Evolutionary conservation across 2,113 vertebrate species (phyloP), one percentile per base, ranked within the genome.

Genomic region (Triplophysa siluroides): DNA sequence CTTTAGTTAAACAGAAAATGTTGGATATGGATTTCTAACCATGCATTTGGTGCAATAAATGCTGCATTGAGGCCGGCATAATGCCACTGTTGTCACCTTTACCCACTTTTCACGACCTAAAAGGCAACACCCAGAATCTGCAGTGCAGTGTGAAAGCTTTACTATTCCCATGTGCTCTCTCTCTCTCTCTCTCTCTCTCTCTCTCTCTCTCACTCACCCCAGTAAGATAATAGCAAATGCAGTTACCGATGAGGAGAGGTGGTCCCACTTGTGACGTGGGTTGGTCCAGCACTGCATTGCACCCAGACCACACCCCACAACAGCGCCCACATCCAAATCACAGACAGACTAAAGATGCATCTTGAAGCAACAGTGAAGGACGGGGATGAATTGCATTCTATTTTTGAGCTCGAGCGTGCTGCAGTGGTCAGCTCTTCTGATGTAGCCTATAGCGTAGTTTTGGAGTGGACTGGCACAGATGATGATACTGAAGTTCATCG

Each of bases 181-280:
- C 29, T 5, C 29, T 4, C 12, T 11, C 14, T 10, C 16, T 29
- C 10, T 11, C 33, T 41, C 65, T 33, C 26, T 43, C 65, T 67
- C 16, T 43, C n/a, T 21, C 64, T 66, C 64, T 66, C 64, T 66
- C 63, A n/a, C n/a, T 38, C 14, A 21, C 24, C 18, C 12, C 68
- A 54, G 26, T 56, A 26, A 7, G 18, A 54, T 56, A 71, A 56
- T 38, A 50, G 50, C 69, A 71, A 33, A 18, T 8, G 19, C 8
- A 21, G 16, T 52, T 64, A 45, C 23, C 29, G 74, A 76, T 77
- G 75, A 41, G 63, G 26, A 66, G 62, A 77, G 62, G 75, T 77
- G 75, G 62, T 58, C 78, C 67, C 67, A 79, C 68, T 60, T 33
- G 58, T 79, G 78, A 79, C 33, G 76, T 61, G 52, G n/a, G 54